Evolutionary conservation across 1,140 invertebrate species (phyloP), one percentile per base, ranked within the genome.

Genomic region (Mercenaria mercenaria): DNA sequence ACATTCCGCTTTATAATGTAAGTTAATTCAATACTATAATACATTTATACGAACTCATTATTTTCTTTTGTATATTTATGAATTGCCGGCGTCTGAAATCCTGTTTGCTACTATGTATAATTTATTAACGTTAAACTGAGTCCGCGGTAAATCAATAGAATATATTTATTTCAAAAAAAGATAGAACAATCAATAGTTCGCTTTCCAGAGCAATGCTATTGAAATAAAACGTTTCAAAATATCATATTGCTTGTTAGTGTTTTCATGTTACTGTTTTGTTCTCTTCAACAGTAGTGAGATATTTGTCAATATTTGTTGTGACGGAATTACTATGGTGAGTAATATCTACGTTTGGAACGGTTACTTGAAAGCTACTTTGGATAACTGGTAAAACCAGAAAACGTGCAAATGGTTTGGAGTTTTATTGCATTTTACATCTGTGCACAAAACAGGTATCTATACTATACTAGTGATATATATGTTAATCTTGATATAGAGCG

Each of bases 81-180:
- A 4, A 23, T 56, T 56, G 52, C n/a, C 3, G 52, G 2, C 52
- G 15, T 4, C 20, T 3, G 8, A n/a, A 13, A 56, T 8, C 32
- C 26, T 32, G 11, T 67, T 67, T 20, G 15, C 26, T 23, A 32
- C 4, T 37, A 67, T 67, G 61, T 67, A 67, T 67, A 29, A 67
- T 67, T 67, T 67, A 67, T 67, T 67, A 67, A 32, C 61, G 2
- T 8, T 67, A 67, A 29, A 67, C 32, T 67, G 61, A 20, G 61
- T 15, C 61, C 32, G 26, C n/a, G 15, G 1, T 37, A 11, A 67
- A 67, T 67, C 61, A 67, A 67, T 67, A 37, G 13, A 67, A 29
- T 67, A 67, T 20, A 32, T n/a, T 67, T 29, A n/a, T 67, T 67
- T 67, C 18, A 67, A 67, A 67, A 67, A 29, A 67, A 67, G 32